Conservation (phyloP, 2,888 invertebrate species). For the Aethes cnicana region DNA sequence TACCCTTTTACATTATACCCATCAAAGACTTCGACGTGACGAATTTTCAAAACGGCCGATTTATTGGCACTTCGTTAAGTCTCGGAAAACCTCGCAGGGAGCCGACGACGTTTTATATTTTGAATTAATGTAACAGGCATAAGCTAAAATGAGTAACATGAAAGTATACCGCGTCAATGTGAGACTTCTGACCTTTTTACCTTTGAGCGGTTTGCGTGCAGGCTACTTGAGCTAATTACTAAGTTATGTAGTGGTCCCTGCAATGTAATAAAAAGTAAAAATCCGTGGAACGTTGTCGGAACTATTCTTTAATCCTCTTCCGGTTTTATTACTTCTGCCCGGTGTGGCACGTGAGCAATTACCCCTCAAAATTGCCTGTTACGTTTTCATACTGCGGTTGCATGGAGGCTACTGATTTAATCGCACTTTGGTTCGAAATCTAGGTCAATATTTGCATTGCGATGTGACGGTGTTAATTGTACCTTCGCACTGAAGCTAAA, state of each 20-base stretch:
- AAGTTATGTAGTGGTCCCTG: slow-evolving; percentile 1
- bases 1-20: no score
- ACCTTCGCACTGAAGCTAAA: not conserved
- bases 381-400: slow-evolving; percentile 23
- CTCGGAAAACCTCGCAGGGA: no score
- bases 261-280: slow-evolving; percentile 10
- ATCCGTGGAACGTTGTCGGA: slow-evolving; percentile 8
- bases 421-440: not conserved
- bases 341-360: slow-evolving; percentile 38
- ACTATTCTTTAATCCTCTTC: slow-evolving; percentile 12
- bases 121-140: not conserved
- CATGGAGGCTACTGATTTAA: slow-evolving; percentile 4
- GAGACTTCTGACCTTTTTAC: slow-evolving; percentile 20
- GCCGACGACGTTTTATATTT: not conserved
- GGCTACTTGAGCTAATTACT: not conserved
- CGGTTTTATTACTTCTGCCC: slow-evolving; percentile 11
- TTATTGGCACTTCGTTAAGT: no score
- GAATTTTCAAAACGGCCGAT: no score
- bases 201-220: slow-evolving; percentile 18
- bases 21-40: no score
- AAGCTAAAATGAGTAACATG: slow-evolving; percentile 11
- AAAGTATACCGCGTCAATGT: slow-evolving; percentile 11
- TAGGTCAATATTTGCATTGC: slow-evolving; percentile 12
- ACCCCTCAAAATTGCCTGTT: slow-evolving; percentile 40
- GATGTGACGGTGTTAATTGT: slow-evolving; percentile 2